phyloP scores from a whole-genome alignment of 2,113 vertebrate species.

The Rhabdornis inornatus region DNA sequence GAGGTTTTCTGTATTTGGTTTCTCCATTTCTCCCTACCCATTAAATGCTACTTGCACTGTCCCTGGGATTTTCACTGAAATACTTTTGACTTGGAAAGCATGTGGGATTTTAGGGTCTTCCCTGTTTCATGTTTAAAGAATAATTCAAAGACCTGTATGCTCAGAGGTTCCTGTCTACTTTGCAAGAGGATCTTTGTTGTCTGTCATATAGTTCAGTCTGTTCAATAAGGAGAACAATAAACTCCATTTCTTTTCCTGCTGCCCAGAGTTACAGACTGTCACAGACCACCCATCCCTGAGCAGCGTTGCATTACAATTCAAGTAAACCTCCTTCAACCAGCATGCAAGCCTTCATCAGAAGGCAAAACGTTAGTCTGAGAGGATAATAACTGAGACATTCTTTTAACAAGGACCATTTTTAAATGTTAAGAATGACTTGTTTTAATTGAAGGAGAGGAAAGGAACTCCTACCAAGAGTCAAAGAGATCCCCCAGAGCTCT shows the following conservation, averaged over 20 bases:
- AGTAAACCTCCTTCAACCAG: conserved; percentile 18
- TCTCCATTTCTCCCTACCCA: background rate
- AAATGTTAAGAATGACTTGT: conserved; percentile 45
- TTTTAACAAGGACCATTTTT: conserved; percentile 38
- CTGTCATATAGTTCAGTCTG: rapidly evolving
- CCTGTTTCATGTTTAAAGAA: background rate
- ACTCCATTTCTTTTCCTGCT: background rate
- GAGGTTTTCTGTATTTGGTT: background rate
- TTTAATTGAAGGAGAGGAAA: conserved; percentile 57
- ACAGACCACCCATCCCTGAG: background rate
- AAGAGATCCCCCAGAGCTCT: conserved; percentile 1
- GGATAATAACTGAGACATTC: conserved; percentile 44
- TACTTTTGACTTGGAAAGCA: background rate
- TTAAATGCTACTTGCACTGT: background rate
- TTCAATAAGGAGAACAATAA: background rate
- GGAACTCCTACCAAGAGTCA: conserved; percentile 32
- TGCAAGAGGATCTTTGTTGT: background rate
- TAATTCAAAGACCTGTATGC: background rate
- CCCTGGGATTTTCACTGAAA: background rate
- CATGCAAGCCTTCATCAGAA: conserved; percentile 32
- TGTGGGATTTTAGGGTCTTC: background rate
- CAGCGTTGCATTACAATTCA: background rate
- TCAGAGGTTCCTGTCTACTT: background rate
- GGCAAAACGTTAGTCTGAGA: background rate
- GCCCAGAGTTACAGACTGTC: background rate